Base-by-base conservation (phyloP, 1,140 invertebrate species). In the Sarcophaga bullata region DNA sequence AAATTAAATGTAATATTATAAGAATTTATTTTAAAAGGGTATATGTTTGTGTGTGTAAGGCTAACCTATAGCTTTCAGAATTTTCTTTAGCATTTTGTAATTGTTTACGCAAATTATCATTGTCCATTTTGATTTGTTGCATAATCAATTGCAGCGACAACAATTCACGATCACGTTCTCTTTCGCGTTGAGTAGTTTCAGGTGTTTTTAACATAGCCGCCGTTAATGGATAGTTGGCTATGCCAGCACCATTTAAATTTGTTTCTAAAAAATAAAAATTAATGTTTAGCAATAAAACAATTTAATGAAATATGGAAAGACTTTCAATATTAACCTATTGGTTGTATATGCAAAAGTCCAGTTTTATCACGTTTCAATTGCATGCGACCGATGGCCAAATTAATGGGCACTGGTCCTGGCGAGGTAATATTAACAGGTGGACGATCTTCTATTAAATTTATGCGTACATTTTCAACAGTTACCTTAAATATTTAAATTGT, bases 401-500 rank as follows among this genome's bases (percentile, higher is more conserved):
- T 93, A n/a, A 96, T 91, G 0, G 96, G 96, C 75, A 95, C 91
- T 3, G 95, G 93, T 0, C 95, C 95, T 8, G 95, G 95, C 5
- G 95, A 95, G n/a, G 95, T 95, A 85, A 96, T 95, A 86, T 95
- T 96, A 50, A 93, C 93, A 3, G 94, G 93, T 4, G 94, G 94
- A 82, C 95, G 92, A 91, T 98, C 96, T 91, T 97, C 96, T 84
- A 93, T 93, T 84, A 96, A 90, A 85, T 93, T 93, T 11, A 96
- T 86, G 82, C 91, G 91, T 54, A 95, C 91, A 86, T 94, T 94
- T 87, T 95, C 94, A 85, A 96, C 87, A 83, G 91, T 90, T 72
- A 95, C 91, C 94, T 95, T 52, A 17, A 87, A 75, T 75, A 73
- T 80, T 82, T 80, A 83, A 85, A 85, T 37, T 48, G 82, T n/a